A percentile compares a stretch with the other conserved stretches of the same genome.
phyloP scores from a whole-genome alignment of 1,140 invertebrate species.

The Cyphomyrmex costatus region DNA sequence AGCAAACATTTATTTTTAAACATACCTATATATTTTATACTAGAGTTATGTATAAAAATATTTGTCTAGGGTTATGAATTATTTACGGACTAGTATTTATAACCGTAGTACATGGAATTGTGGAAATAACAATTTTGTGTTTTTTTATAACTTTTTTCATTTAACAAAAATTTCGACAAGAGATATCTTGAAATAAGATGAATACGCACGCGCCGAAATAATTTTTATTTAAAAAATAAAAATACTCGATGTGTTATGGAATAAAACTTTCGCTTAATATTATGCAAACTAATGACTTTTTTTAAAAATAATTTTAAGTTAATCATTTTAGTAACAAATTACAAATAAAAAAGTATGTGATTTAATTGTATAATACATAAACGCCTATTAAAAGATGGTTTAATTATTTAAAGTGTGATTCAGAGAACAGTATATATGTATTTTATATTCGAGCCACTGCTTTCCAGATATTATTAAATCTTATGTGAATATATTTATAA shows the following conservation, averaged over 20 bases:
- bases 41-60: neutral
- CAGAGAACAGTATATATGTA: neutral
- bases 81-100: neutral
- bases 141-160: neutral
- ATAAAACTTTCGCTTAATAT: neutral
- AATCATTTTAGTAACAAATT: neutral
- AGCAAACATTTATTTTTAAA: neutral
- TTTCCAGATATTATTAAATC: neutral
- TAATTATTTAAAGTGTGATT: constrained; percentile 2
- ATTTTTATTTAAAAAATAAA: neutral
- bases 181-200: neutral
- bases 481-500: constrained; percentile 19
- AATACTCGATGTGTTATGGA: neutral
- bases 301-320: neutral
- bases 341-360: constrained; percentile 5
- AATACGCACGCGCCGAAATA: neutral
- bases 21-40: neutral
- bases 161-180: neutral
- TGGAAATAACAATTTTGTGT: neutral
- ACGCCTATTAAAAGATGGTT: constrained; percentile 1
- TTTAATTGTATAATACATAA: constrained; percentile 13
- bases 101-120: neutral
- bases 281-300: constrained; percentile 16
- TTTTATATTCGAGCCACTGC: neutral
- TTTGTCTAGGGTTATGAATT: neutral